Conservation (phyloP, 2,888 invertebrate species). For the Nomada fabriciana region DNA sequence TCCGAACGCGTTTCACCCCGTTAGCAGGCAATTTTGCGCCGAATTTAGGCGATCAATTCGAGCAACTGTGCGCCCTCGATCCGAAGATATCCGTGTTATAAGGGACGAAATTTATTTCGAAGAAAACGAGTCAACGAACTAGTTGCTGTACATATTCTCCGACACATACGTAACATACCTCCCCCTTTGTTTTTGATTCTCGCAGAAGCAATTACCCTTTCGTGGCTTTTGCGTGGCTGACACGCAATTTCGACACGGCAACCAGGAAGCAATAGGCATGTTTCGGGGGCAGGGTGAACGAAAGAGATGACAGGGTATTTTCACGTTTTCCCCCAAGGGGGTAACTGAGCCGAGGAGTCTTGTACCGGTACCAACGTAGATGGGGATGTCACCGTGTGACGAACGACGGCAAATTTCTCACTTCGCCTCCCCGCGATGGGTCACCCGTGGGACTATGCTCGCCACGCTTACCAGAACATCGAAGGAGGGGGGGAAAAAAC, state of each 20-base stretch:
- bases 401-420: constrained; percentile 76
- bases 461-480: constrained; percentile 63
- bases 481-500: constrained; percentile 34
- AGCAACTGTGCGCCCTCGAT: constrained; percentile 4
- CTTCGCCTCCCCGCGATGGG: constrained; percentile 68
- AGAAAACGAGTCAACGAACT: not conserved
- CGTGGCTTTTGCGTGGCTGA: constrained; percentile 53
- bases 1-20: constrained; percentile 39
- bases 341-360: constrained; percentile 32
- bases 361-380: constrained; percentile 64
- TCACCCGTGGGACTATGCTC: constrained; percentile 74
- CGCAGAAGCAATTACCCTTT: constrained; percentile 59
- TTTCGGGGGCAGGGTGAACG: constrained; percentile 64
- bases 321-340: constrained; percentile 63
- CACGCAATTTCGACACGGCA: constrained; percentile 63
- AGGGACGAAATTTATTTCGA: not conserved
- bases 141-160: not conserved
- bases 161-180: not conserved
- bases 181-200: constrained; percentile 46
- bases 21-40: constrained; percentile 40
- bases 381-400: constrained; percentile 76
- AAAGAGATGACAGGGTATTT: constrained; percentile 78
- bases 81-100: not conserved
- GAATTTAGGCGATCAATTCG: constrained; percentile 37
- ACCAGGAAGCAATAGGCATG: constrained; percentile 35